phyloP scores from a whole-genome alignment of 2,797 vertebrate species.

The Rhinoraja longicauda region DNA sequence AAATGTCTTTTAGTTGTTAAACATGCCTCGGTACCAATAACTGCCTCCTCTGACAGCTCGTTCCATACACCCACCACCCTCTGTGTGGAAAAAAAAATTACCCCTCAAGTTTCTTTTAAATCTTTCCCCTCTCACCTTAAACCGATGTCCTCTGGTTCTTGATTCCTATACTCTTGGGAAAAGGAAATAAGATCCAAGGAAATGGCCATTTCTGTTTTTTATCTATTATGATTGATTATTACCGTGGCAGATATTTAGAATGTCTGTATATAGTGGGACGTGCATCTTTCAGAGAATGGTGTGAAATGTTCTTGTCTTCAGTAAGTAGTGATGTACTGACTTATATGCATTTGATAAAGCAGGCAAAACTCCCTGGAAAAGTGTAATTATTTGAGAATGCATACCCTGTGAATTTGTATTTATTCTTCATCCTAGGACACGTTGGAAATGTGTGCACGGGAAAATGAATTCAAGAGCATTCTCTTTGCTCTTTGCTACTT shows the following conservation, averaged over 20 bases:
- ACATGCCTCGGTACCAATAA: too few species aligned
- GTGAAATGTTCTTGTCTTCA: not conserved
- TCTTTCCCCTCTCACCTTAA: too few species aligned
- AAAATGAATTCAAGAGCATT: conserved; percentile 86
- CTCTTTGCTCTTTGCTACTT: conserved; percentile 90
- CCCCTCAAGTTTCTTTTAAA: too few species aligned
- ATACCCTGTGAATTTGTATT: not conserved
- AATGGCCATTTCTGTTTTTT: not conserved
- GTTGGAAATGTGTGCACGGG: conserved; percentile 79
- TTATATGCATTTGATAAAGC: not conserved
- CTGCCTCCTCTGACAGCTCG: too few species aligned
- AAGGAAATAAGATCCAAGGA: not conserved
- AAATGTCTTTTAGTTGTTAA: too few species aligned
- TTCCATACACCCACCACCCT: too few species aligned
- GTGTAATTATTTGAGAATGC: not conserved
- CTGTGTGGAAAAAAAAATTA: too few species aligned
- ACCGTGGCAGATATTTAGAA: not conserved
- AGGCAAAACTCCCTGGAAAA: not conserved
- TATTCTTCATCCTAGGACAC: conserved; percentile 67
- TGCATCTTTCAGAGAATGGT: not conserved
- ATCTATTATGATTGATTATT: not conserved
- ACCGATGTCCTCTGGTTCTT: too few species aligned
- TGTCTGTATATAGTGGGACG: not conserved
- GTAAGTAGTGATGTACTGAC: not conserved
- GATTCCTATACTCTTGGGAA: too few species aligned